Percentiles rank a stretch among this genome's conserved stretches.
These are phyloP conservation scores for Drosophila mettleri DNA, from an alignment of 2,888 invertebrate genomes.

Conservation along the genomic window DNA sequence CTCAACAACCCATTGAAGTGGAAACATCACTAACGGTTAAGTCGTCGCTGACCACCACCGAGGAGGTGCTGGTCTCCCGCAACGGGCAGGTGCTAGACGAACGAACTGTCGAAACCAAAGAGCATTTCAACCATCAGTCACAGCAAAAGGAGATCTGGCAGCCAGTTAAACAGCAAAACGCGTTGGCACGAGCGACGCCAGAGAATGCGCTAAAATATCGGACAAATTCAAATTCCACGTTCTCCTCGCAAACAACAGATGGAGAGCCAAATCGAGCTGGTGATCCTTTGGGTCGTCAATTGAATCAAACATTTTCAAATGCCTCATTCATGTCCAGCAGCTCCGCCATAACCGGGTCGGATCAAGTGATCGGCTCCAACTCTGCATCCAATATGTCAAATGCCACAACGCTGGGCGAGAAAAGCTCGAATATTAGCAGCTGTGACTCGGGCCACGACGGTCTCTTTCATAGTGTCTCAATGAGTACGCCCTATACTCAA, in stretches of 20 bases:
- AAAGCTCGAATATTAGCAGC: constrained; percentile 77
- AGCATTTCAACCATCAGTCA: constrained; percentile 89
- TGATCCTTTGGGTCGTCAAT: constrained; percentile 51
- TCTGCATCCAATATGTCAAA: constrained; percentile 51
- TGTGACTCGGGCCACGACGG: constrained; percentile 83
- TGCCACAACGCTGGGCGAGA: constrained; percentile 68
- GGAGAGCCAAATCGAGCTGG: constrained; percentile 33
- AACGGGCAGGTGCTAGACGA: constrained; percentile 90
- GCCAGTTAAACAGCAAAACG: constrained; percentile 82
- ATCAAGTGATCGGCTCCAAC: constrained; percentile 57
- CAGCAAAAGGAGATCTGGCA: constrained; percentile 89
- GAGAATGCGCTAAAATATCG: constrained; percentile 68
- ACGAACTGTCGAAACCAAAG: constrained; percentile 89
- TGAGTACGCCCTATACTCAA: constrained; percentile 58
- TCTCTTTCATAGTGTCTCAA: constrained; percentile 77
- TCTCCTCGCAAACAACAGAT: constrained; percentile 55
- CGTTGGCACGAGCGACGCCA: constrained; percentile 55
- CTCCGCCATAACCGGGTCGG: constrained; percentile 58
- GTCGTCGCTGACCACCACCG: constrained; percentile 89
- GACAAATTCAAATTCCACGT: constrained; percentile 67
- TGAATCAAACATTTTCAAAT: constrained; percentile 77
- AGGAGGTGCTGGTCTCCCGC: constrained; percentile 89
- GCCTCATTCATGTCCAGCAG: constrained; percentile 65
- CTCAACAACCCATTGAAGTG: constrained; percentile 89
- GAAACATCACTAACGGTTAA: constrained; percentile 90